phyloP scores from a whole-genome alignment of 2,888 invertebrate genomes.

The Gari tellinella region DNA sequence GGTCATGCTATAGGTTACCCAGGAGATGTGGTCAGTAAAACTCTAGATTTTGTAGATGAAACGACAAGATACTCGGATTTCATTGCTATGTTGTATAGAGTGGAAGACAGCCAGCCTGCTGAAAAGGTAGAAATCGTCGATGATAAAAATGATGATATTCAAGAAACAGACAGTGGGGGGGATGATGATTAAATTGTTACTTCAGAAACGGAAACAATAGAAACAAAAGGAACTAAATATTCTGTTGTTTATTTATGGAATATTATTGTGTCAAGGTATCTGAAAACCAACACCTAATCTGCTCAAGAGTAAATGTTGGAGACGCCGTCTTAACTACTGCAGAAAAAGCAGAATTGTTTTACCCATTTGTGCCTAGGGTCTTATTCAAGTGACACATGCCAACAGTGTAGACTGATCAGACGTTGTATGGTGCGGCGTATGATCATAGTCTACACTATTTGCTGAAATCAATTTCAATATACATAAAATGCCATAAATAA shows the following conservation, averaged over 20 bases:
- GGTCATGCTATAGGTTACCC: constrained; percentile 65
- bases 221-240: constrained; percentile 16
- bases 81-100: constrained; percentile 56
- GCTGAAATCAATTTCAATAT: too few relatives aligned
- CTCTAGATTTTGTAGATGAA: constrained; percentile 64
- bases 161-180: constrained; percentile 4
- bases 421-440: too few relatives aligned
- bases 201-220: constrained; percentile 45
- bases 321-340: too few relatives aligned
- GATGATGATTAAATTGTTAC: constrained; percentile 45
- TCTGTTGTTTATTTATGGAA: constrained; percentile 57
- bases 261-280: constrained; percentile 26
- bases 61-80: constrained; percentile 70
- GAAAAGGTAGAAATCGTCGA: constrained; percentile 3
- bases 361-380: too few relatives aligned
- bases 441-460: too few relatives aligned
- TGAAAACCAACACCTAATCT: too few relatives aligned
- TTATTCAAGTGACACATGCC: too few relatives aligned
- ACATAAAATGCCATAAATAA: too few relatives aligned
- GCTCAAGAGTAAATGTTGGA: too few relatives aligned
- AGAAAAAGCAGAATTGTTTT: too few relatives aligned
- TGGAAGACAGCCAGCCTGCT: constrained; percentile 19
- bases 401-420: too few relatives aligned
- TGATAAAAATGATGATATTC: constrained; percentile 1
- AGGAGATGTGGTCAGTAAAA: constrained; percentile 58